Conservation (phyloP, 30 jellyfish, hydroid and myxozoan species). For the Phacellophora camtschatica region DNA sequence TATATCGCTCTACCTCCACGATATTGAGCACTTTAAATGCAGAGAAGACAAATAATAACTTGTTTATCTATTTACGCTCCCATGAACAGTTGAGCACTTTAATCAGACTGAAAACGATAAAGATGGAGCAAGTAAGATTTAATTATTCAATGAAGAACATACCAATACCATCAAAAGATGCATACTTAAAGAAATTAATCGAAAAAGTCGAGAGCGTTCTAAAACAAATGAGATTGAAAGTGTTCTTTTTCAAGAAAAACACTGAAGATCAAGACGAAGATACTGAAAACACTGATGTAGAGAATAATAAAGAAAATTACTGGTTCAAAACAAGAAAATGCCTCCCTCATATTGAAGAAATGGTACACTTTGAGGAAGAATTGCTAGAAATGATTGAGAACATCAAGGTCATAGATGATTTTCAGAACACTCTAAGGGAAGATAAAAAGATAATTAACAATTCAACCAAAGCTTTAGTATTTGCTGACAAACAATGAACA, state of each 20-base stretch:
- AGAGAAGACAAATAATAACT: no score
- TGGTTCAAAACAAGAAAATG: conserved; percentile 48
- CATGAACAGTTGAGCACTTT: conserved; percentile 16
- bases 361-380: conserved; percentile 44
- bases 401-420: conserved; percentile 6
- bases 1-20: no score
- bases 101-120: not conserved
- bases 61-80: conserved; percentile 4
- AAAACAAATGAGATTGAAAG: conserved; percentile 79
- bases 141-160: conserved; percentile 33
- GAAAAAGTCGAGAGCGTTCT: conserved; percentile 39
- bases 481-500: conserved; percentile 60
- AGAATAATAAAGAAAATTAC: not conserved
- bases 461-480: not conserved
- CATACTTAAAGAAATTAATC: not conserved
- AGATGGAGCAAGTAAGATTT: not conserved
- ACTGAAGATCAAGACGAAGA: no score
- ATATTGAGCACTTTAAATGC: no score
- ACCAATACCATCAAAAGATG: conserved; percentile 1
- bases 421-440: not conserved
- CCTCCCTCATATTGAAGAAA: conserved; percentile 21
- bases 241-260: not conserved
- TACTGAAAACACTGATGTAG: no score
- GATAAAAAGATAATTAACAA: conserved; percentile 12
- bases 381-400: conserved; percentile 35